Conservation (phyloP, 1,140 invertebrate genomes). For the Centruroides sculpturatus region DNA sequence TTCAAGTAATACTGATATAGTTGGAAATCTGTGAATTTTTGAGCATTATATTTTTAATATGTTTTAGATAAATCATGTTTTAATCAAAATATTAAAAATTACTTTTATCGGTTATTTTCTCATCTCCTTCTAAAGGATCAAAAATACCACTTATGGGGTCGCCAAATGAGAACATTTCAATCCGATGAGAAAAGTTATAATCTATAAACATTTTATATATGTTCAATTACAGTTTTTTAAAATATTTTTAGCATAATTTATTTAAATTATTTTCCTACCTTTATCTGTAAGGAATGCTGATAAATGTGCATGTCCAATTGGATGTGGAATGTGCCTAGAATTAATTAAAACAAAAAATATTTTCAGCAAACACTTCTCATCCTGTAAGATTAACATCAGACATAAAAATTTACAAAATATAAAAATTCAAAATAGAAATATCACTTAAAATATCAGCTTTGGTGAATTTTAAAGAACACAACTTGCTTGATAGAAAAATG, state of each 20-base stretch:
- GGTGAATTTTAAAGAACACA: neutral
- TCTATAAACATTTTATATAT: conserved; percentile 29
- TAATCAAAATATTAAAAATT: conserved; percentile 27
- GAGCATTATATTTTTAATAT: neutral
- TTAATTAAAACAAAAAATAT: neutral
- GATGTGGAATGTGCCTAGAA: conserved; percentile 15
- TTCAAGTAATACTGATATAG: conserved; percentile 88
- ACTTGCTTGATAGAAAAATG: neutral
- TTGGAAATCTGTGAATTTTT: conserved; percentile 46
- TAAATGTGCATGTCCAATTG: conserved; percentile 62
- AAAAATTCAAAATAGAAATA: no score
- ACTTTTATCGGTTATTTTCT: conserved; percentile 54
- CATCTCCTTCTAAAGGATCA: conserved; percentile 85
- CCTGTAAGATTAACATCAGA: no score
- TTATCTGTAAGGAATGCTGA: conserved; percentile 54
- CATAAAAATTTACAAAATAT: no score
- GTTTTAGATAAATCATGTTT: neutral
- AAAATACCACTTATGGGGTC: conserved; percentile 65
- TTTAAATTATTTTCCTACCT: conserved; percentile 3
- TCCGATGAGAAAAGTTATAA: conserved; percentile 88
- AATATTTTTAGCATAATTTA: no score
- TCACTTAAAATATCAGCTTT: no score
- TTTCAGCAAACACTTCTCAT: no score
- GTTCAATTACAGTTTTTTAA: no score
- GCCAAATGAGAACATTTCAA: conserved; percentile 84